phyloP scores from a whole-genome alignment of 2,888 invertebrate species.

The Eilema depressum region DNA sequence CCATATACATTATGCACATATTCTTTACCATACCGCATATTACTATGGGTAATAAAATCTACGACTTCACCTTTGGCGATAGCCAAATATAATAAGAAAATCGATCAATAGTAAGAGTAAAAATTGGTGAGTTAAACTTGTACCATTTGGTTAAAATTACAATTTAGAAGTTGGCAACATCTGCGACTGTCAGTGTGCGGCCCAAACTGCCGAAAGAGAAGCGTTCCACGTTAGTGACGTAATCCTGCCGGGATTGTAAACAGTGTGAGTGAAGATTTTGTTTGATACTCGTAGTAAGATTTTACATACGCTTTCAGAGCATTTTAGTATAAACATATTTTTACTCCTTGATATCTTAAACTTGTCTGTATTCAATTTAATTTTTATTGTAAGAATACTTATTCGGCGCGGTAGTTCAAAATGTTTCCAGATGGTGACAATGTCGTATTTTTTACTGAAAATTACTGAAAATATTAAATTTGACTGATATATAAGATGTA shows the following conservation, averaged over 20 bases:
- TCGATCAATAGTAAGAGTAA: too few relatives aligned
- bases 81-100: too few relatives aligned
- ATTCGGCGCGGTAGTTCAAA: background rate
- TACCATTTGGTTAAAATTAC: background rate
- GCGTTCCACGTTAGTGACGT: background rate
- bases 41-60: too few relatives aligned
- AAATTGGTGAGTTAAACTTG: too few relatives aligned
- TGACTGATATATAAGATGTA: too few relatives aligned
- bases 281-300: background rate
- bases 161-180: background rate
- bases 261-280: background rate
- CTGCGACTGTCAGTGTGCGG: background rate
- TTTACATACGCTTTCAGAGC: background rate
- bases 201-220: background rate
- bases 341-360: background rate
- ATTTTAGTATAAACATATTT: background rate
- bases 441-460: background rate
- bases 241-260: background rate
- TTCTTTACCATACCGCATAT: too few relatives aligned
- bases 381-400: background rate
- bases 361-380: background rate
- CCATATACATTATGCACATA: too few relatives aligned
- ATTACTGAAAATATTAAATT: background rate
- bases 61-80: too few relatives aligned
- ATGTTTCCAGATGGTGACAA: background rate